Evolutionary conservation across 2,113 vertebrate species (phyloP).

Genomic region (Mesoclemmys tuberculata): DNA sequence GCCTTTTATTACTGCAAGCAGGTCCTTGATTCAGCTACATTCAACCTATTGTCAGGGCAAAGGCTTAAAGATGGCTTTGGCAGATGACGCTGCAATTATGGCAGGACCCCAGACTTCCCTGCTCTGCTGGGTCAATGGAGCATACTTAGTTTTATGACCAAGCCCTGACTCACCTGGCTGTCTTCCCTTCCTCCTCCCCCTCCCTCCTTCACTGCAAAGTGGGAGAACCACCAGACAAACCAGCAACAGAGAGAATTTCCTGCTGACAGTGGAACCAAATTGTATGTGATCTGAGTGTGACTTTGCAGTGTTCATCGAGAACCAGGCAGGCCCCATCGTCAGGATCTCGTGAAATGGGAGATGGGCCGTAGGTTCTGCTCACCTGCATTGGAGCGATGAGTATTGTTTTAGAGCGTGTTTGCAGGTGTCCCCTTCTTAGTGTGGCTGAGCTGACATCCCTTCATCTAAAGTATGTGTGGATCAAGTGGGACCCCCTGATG

Average conservation of each 20-base stretch:
- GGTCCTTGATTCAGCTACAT: fast-evolving
- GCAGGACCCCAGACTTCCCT: background rate
- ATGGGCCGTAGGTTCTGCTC: background rate
- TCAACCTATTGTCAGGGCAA: background rate
- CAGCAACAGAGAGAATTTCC: background rate
- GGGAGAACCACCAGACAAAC: background rate
- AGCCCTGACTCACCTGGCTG: background rate
- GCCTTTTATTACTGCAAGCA: background rate
- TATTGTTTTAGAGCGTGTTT: background rate
- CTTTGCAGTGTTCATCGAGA: background rate
- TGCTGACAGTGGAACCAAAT: background rate
- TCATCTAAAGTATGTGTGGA: background rate
- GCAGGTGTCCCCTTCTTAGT: background rate
- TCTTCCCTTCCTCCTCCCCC: background rate
- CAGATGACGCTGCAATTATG: fast-evolving
- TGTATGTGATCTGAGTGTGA: background rate
- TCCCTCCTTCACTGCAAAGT: background rate
- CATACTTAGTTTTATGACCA: background rate
- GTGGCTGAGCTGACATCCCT: background rate
- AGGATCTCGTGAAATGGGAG: background rate
- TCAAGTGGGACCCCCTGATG: background rate
- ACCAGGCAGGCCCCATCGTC: background rate
- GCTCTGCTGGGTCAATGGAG: fast-evolving
- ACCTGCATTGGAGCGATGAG: background rate
- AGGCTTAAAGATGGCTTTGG: background rate